Base-by-base conservation (phyloP, 2,888 invertebrate genomes). In the Chouioia cunea region DNA sequence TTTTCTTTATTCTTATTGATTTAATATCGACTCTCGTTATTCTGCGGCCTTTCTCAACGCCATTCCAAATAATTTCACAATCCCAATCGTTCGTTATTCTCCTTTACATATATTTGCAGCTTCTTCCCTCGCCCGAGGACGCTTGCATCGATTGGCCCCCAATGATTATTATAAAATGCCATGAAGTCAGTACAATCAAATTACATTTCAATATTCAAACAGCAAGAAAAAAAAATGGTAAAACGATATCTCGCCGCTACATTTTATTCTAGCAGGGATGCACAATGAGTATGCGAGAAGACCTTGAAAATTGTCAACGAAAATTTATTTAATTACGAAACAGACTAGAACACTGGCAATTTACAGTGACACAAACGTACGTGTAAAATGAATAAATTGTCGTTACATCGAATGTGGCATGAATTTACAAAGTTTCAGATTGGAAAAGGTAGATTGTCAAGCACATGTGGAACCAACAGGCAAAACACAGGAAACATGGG, bases 281-380 rank as follows among this genome's bases (percentile, higher is more conserved):
- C 85, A 85, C 85, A 85, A 85, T 85, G 85, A 85, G 81, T 85
- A 85, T 85, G 84, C 85, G 83, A 84, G 81, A 80, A 83, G 76
- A 79, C 79, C 76, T 69, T 69, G 4, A 57, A 36, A 36, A 36
- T 10, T 6, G 6, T 36, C 36, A 36, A 36, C 36, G 36, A 10
- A n/a, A 36, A 36, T 36, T 36, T 6, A 36, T 22, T 18, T 16
- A n/a, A n/a, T 58, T 59, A 50, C 18, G 36, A 66, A 63, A 22
- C 18, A 63, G 57, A 62, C 36, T 36, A 36, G 12, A 27, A 27
- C 12, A 6, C 36, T 3, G 36, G 36, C 12, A 65, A 65, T 66
- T 22, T 47, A 20, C 47, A 27, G 48, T 50, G 27, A 18, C 65
- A 59, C 65, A 70, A 70, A 70, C 65, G 52, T 50, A 64, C 27